Percentiles rank a stretch among this genome's conserved stretches.
Evolutionary conservation across 2,113 vertebrate species (phyloP).

Genomic region (Polyodon spathula): DNA sequence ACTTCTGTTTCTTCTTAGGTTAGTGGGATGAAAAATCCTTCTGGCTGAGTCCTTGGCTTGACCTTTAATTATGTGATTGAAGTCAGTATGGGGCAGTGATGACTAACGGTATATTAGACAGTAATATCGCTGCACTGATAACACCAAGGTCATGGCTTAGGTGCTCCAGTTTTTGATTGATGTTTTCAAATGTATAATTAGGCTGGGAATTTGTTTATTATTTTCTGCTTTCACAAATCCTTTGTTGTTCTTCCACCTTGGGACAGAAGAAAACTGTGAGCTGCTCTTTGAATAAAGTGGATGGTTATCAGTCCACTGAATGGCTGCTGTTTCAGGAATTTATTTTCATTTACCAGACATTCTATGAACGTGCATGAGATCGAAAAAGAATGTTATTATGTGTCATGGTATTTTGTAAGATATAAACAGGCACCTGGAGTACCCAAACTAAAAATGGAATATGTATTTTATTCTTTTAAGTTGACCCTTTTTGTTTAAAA

Average conservation of each 20-base stretch:
- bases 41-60: background rate
- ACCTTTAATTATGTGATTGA: background rate
- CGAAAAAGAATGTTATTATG: too few species aligned
- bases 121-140: background rate
- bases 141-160: background rate
- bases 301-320: background rate
- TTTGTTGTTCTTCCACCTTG: slow-evolving; percentile 4
- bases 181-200: background rate
- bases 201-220: background rate
- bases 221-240: background rate
- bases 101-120: background rate
- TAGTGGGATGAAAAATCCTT: background rate
- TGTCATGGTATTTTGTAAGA: too few species aligned
- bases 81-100: background rate
- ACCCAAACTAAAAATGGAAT: too few species aligned
- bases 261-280: background rate
- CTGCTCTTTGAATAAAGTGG: background rate
- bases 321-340: background rate
- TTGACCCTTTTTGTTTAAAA: too few species aligned
- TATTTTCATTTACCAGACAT: background rate
- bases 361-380: too few species aligned
- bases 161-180: background rate
- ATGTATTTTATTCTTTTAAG: too few species aligned
- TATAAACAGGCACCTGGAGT: too few species aligned
- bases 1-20: background rate